Conservation (phyloP, 2,888 invertebrate species). For the Mamestra brassicae region DNA sequence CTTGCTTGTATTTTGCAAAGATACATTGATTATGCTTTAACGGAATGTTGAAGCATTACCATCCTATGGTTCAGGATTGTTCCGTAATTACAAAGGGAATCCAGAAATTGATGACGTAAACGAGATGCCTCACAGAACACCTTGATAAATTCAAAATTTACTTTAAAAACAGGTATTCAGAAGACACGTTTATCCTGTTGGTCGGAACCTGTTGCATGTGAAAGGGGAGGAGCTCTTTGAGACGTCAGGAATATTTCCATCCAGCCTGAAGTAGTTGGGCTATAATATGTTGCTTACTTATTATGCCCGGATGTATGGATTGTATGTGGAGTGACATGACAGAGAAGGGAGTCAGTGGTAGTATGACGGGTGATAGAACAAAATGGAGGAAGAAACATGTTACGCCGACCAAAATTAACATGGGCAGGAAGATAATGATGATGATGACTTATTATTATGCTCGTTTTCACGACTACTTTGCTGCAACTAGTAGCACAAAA, state of each 20-base stretch:
- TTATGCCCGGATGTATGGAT: background rate
- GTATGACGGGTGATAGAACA: no score
- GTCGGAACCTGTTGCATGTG: slow-evolving; percentile 39
- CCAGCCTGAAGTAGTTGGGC: background rate
- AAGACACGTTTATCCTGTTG: slow-evolving; percentile 46
- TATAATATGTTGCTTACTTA: background rate
- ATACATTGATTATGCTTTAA: no score
- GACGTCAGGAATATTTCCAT: slow-evolving; percentile 19
- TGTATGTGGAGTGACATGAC: no score
- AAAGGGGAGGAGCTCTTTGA: slow-evolving; percentile 9
- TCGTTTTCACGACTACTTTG: background rate
- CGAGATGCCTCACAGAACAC: slow-evolving; percentile 5
- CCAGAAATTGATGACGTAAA: slow-evolving; percentile 35
- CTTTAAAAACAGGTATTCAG: slow-evolving; percentile 40
- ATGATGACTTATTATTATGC: background rate
- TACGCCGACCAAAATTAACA: no score
- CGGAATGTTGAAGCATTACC: no score
- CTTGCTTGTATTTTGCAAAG: no score
- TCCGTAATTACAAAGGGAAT: slow-evolving; percentile 26
- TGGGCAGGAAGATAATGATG: background rate
- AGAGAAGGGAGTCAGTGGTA: no score
- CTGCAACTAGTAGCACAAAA: no score
- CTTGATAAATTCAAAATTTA: slow-evolving; percentile 35
- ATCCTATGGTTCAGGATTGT: slow-evolving; percentile 1
- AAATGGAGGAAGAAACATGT: no score